These are phyloP conservation scores for Eucriotettix oculatus DNA, from an alignment of 2,888 invertebrate genomes.

Conservation along the genomic window DNA sequence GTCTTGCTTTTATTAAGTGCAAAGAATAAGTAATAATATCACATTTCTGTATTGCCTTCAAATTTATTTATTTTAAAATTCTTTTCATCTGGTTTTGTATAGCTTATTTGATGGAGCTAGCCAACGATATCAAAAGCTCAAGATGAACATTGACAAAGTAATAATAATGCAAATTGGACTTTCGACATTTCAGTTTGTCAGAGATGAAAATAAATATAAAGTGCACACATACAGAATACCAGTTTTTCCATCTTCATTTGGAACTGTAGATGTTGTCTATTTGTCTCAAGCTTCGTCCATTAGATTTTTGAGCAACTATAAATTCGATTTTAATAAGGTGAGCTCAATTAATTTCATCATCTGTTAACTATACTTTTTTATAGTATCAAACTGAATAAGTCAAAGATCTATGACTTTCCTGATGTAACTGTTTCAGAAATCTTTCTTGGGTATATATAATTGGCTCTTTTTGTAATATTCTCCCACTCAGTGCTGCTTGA, in stretches of 20 bases:
- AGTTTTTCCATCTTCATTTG: slow-evolving; percentile 45
- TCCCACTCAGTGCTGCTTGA: too few relatives aligned
- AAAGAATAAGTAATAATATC: too few relatives aligned
- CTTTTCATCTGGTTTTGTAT: slow-evolving; percentile 13
- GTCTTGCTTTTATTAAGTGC: too few relatives aligned
- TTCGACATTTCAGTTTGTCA: slow-evolving; percentile 41
- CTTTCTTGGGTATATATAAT: too few relatives aligned
- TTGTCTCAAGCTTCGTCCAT: slow-evolving; percentile 44
- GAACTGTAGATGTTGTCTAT: slow-evolving; percentile 40
- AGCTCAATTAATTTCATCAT: not conserved
- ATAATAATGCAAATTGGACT: slow-evolving; percentile 53
- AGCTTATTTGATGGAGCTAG: slow-evolving; percentile 41
- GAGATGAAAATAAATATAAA: slow-evolving; percentile 38
- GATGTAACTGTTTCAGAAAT: too few relatives aligned
- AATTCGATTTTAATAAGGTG: slow-evolving; percentile 66
- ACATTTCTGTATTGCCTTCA: too few relatives aligned
- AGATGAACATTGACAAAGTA: slow-evolving; percentile 30
- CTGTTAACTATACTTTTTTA: not conserved
- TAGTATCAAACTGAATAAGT: too few relatives aligned
- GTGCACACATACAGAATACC: slow-evolving; percentile 51
- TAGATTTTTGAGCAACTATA: slow-evolving; percentile 42
- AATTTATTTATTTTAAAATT: too few relatives aligned
- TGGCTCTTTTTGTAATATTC: too few relatives aligned
- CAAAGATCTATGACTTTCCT: too few relatives aligned
- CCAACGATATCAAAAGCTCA: slow-evolving; percentile 36